Conservation (phyloP, 2,797 vertebrate genomes). For the Pangasius larnaudii region DNA sequence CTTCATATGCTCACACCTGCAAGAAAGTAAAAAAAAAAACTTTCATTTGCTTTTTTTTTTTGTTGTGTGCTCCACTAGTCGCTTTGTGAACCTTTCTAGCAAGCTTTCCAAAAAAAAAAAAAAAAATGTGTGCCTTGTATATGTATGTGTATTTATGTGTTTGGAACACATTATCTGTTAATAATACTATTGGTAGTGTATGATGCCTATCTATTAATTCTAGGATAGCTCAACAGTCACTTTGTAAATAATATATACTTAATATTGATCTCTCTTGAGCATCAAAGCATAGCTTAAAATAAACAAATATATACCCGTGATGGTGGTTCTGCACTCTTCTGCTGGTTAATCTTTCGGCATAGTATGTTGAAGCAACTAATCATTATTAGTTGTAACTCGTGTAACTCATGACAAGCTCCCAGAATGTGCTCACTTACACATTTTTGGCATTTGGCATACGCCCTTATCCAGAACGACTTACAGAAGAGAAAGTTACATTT, state of each 20-base stretch:
- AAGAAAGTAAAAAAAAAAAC: no score
- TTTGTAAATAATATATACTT: neutral
- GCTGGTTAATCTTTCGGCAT: neutral
- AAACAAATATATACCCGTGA: neutral
- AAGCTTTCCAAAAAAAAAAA: no score
- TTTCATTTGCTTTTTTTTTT: no score
- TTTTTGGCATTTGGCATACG: neutral
- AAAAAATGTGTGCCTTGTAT: neutral
- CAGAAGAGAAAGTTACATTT: no score
- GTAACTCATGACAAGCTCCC: neutral
- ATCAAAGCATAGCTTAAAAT: neutral
- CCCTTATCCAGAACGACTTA: neutral
- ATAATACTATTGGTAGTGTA: neutral
- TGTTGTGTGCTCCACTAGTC: no score
- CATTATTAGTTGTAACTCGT: no score
- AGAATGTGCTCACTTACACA: neutral
- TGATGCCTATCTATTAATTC: neutral
- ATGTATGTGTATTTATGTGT: neutral
- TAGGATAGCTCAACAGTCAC: neutral
- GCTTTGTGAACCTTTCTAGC: no score
- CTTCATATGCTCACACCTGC: no score
- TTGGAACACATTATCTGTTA: neutral
- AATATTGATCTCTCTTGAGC: neutral
- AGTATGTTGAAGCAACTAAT: neutral
- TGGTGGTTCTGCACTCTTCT: neutral